Conservation (phyloP, 2,888 invertebrate genomes). For the Autographa gamma region DNA sequence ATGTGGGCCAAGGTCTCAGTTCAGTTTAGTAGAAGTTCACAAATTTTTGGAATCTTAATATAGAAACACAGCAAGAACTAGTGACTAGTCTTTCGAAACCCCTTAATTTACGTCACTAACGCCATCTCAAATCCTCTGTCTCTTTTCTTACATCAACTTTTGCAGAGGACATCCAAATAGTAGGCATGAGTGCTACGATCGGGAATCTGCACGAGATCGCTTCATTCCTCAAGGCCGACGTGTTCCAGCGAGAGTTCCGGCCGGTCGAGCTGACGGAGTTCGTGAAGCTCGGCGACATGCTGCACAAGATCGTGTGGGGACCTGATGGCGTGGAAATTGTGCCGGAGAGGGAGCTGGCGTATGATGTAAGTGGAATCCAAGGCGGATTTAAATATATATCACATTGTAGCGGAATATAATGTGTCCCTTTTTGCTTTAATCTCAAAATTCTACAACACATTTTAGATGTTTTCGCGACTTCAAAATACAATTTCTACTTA, state of each 20-base stretch:
- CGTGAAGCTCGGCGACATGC: slow-evolving; percentile 91
- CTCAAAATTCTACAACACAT: too few relatives aligned
- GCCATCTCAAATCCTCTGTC: too few relatives aligned
- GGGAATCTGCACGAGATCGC: slow-evolving; percentile 96
- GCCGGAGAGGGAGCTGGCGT: slow-evolving; percentile 71
- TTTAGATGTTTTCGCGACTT: too few relatives aligned
- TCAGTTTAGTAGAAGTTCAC: too few relatives aligned
- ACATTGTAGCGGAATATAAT: too few relatives aligned
- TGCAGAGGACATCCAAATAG: slow-evolving; percentile 92
- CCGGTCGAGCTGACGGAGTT: slow-evolving; percentile 96
- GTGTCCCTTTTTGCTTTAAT: too few relatives aligned
- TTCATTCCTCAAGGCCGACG: slow-evolving; percentile 93
- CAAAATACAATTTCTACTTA: not conserved
- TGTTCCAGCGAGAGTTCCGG: slow-evolving; percentile 95
- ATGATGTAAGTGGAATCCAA: slow-evolving; percentile 69
- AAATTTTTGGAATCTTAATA: too few relatives aligned
- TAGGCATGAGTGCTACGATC: slow-evolving; percentile 99
- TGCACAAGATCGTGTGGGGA: slow-evolving; percentile 80
- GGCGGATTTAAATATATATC: not conserved
- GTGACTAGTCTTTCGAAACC: too few relatives aligned
- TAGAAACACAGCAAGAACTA: too few relatives aligned
- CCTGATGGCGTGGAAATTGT: slow-evolving; percentile 67
- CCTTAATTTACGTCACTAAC: too few relatives aligned
- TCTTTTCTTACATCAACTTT: not conserved
- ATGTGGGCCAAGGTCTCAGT: too few relatives aligned